Percentiles rank a stretch among this genome's conserved stretches.
Conservation (phyloP, 2,888 invertebrate genomes). For the Leptinotarsa haldemani region DNA sequence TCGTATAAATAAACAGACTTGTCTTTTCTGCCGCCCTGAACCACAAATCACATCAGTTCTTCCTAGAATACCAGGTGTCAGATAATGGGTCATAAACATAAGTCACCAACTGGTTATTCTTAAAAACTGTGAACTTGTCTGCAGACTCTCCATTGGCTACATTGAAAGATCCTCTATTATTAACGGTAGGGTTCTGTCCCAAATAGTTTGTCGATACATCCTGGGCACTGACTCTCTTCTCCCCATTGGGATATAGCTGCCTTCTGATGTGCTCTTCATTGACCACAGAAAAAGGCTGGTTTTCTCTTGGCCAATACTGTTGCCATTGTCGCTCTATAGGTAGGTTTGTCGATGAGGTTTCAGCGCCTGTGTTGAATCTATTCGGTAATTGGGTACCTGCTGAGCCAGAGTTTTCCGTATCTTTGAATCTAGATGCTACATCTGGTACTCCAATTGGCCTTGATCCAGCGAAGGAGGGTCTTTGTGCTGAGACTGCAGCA, state of each 20-base stretch:
- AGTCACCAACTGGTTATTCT: conserved; percentile 9
- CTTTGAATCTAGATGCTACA: conserved; percentile 64
- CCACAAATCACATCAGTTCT: neutral
- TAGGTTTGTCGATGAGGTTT: neutral
- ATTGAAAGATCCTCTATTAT: conserved; percentile 6
- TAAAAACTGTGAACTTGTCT: neutral
- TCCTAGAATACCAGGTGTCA: conserved; percentile 18
- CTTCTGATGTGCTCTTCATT: neutral
- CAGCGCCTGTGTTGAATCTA: neutral
- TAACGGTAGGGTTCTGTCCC: neutral
- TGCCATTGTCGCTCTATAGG: neutral
- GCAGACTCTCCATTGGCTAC: neutral
- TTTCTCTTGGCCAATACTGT: conserved; percentile 4
- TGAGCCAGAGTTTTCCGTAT: conserved; percentile 40
- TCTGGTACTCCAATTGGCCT: conserved; percentile 72
- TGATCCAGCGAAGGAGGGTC: conserved; percentile 75
- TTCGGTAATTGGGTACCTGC: neutral
- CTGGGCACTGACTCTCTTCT: neutral
- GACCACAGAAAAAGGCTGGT: neutral
- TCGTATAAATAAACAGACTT: neutral
- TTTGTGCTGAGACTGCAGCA: conserved; percentile 66
- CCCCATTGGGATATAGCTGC: neutral
- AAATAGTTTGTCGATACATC: neutral
- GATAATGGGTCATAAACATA: conserved; percentile 17
- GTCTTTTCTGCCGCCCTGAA: neutral